Conservation (phyloP, 2,888 invertebrate genomes). For the Troides aeacus region DNA sequence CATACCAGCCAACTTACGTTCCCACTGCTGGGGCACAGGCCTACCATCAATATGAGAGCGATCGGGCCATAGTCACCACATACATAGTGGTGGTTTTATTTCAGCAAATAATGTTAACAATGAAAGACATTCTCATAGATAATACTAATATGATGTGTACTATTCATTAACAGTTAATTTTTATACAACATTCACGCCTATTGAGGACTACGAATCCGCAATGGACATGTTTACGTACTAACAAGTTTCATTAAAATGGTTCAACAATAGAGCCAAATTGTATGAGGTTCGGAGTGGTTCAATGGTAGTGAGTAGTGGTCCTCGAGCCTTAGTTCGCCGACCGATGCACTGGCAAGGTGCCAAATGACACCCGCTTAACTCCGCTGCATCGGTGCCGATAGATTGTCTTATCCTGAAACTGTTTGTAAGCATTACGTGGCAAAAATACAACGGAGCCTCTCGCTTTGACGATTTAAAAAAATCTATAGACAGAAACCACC, state of each 20-base stretch:
- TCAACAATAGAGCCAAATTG: conserved; percentile 27
- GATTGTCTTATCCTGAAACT: conserved; percentile 27
- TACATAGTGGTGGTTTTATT: too few relatives aligned
- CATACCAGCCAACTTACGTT: too few relatives aligned
- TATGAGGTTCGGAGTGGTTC: conserved; percentile 27
- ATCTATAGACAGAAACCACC: too few relatives aligned
- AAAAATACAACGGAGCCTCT: background rate
- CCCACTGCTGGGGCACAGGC: too few relatives aligned
- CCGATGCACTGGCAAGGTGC: conserved; percentile 26
- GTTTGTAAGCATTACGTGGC: conserved; percentile 26
- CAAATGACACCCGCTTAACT: conserved; percentile 22
- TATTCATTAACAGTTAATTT: too few relatives aligned
- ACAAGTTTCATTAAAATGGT: conserved; percentile 27
- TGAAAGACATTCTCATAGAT: too few relatives aligned
- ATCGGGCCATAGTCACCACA: too few relatives aligned
- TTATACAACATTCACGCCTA: background rate
- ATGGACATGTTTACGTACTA: conserved; percentile 21
- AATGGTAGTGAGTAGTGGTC: conserved; percentile 27
- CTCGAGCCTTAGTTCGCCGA: conserved; percentile 26
- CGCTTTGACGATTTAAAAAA: too few relatives aligned
- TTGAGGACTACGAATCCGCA: background rate
- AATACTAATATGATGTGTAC: too few relatives aligned
- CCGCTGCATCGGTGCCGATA: conserved; percentile 21
- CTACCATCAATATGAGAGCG: too few relatives aligned
- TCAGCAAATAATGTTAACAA: too few relatives aligned